Conservation (phyloP, 2,888 invertebrate genomes). For the Pantelozetes paolii region DNA sequence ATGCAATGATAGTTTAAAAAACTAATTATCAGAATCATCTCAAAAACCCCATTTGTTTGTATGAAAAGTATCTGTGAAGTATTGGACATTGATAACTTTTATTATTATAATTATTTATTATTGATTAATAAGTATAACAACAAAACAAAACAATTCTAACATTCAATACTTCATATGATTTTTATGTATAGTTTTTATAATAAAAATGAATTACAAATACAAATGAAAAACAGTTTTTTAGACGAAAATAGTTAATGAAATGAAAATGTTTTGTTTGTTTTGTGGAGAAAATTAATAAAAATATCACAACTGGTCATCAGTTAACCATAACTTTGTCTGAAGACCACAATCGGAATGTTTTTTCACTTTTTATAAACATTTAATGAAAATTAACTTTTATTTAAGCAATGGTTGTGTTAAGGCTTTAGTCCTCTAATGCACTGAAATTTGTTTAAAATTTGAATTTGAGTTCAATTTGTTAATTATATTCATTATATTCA, state of each 20-base stretch:
- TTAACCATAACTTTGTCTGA: not conserved
- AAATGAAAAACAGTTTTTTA: not conserved
- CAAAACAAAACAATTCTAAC: not conserved
- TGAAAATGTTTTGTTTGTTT: not conserved
- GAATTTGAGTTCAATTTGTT: not conserved
- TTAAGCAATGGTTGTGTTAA: not conserved
- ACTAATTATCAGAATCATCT: too few species aligned
- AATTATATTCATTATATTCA: constrained; percentile 3
- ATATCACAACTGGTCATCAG: constrained; percentile 18
- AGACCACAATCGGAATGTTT: constrained; percentile 16
- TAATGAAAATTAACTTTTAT: not conserved
- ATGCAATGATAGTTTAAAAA: constrained; percentile 5
- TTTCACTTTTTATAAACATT: not conserved
- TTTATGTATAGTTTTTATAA: not conserved
- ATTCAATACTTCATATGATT: not conserved
- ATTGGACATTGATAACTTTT: not conserved
- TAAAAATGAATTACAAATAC: not conserved
- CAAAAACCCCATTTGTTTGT: not conserved
- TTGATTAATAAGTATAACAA: too few species aligned
- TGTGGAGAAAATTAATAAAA: not conserved
- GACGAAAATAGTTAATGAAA: not conserved
- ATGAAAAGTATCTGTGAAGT: not conserved
- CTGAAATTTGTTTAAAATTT: constrained; percentile 14
- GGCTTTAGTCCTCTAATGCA: constrained; percentile 25
- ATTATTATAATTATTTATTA: too few species aligned